These are phyloP conservation scores for Leptopilina clavipes DNA, from an alignment of 1,140 invertebrate genomes.

Conservation along the genomic window DNA sequence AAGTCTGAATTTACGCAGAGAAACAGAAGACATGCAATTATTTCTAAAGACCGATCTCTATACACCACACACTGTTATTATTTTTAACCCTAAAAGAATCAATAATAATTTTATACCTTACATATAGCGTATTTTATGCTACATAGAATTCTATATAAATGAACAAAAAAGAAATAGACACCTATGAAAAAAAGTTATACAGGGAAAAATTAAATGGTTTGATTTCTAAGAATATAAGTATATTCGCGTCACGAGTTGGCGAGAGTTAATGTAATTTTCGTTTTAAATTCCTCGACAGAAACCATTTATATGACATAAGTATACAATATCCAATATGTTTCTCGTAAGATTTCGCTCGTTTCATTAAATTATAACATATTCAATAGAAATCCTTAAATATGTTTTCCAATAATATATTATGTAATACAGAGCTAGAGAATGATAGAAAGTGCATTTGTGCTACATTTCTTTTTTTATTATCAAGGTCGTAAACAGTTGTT, in stretches of 20 bases:
- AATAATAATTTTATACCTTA: background rate
- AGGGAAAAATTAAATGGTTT: background rate
- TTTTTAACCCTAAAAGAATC: background rate
- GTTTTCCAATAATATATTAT: no score
- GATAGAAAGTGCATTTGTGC: no score
- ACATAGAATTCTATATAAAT: slow-evolving; percentile 10
- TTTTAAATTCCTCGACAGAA: background rate
- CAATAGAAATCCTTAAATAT: background rate
- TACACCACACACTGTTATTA: background rate
- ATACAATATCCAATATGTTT: background rate
- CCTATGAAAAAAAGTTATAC: no score
- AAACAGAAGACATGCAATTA: background rate
- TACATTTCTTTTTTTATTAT: no score
- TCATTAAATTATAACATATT: background rate
- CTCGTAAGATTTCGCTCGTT: background rate
- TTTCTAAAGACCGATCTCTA: background rate
- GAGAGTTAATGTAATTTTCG: slow-evolving; percentile 4
- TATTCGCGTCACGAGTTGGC: slow-evolving; percentile 6
- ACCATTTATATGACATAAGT: background rate
- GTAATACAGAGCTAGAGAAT: no score
- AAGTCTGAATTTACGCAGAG: background rate
- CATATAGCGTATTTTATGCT: background rate
- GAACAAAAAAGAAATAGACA: background rate
- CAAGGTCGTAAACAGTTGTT: background rate
- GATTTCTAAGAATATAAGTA: background rate